phyloP scores from a whole-genome alignment of 2,797 vertebrate species.

The Naso thynnoides region DNA sequence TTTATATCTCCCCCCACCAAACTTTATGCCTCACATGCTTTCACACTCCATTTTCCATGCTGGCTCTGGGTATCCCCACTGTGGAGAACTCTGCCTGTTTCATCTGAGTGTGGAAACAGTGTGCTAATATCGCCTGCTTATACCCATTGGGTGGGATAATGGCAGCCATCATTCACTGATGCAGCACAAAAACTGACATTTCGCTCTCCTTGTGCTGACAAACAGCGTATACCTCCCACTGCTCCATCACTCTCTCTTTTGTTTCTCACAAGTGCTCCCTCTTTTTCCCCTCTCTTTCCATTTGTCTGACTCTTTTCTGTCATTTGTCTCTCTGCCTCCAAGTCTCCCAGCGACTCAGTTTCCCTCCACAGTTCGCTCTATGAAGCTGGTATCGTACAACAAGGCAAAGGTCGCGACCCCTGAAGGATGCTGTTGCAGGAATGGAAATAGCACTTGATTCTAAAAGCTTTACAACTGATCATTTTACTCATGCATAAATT shows the following conservation, averaged over 20 bases:
- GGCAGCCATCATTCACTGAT: constrained; percentile 78
- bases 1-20: constrained; percentile 55
- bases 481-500: constrained; percentile 75
- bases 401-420: constrained; percentile 55
- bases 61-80: constrained; percentile 69
- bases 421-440: constrained; percentile 60
- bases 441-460: constrained; percentile 69
- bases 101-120: constrained; percentile 64
- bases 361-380: constrained; percentile 33
- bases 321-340: constrained; percentile 18
- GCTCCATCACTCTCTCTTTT: constrained; percentile 55
- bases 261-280: constrained; percentile 18
- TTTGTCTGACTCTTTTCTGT: constrained; percentile 22
- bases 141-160: constrained; percentile 80
- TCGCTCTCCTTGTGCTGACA: constrained; percentile 69
- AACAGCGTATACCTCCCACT: constrained; percentile 69
- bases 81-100: constrained; percentile 70
- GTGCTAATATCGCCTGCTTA: constrained; percentile 80
- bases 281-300: constrained; percentile 22
- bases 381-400: constrained; percentile 15
- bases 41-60: constrained; percentile 73
- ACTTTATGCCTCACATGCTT: constrained; percentile 67
- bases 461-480: constrained; percentile 72
- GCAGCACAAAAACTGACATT: constrained; percentile 73
- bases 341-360: constrained; percentile 28